Conservation (phyloP, 1,140 invertebrate species). For the Zaprionus kolodkinae region DNA sequence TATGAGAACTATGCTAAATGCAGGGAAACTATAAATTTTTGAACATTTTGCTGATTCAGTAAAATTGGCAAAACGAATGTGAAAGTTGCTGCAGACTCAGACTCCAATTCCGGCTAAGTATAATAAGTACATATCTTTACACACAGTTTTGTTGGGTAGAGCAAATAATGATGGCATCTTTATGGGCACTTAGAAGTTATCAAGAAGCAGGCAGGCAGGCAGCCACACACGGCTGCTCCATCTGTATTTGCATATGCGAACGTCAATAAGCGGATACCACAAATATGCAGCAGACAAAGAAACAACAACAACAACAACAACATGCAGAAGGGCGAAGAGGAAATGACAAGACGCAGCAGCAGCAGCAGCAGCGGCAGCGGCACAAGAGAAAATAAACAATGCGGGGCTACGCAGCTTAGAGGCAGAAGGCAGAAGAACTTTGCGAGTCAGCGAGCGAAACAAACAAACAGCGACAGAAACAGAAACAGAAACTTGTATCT, state of each 20-base stretch:
- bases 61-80: conserved; percentile 69
- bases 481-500: conserved; percentile 51
- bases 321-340: conserved; percentile 38
- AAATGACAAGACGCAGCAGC: conserved; percentile 53
- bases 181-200: conserved; percentile 36
- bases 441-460: conserved; percentile 69
- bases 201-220: neutral
- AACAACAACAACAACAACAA: neutral
- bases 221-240: conserved; percentile 8
- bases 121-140: conserved; percentile 23
- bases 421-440: conserved; percentile 52
- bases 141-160: neutral
- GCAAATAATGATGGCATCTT: conserved; percentile 36
- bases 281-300: conserved; percentile 34
- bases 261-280: conserved; percentile 42
- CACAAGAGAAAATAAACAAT: conserved; percentile 51
- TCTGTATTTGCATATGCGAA: conserved; percentile 27
- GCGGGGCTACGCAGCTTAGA: conserved; percentile 19
- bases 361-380: neutral
- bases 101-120: conserved; percentile 20
- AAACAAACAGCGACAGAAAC: conserved; percentile 77
- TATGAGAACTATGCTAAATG: conserved; percentile 66
- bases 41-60: conserved; percentile 48
- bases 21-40: neutral
- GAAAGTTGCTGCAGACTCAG: conserved; percentile 60